Evolutionary conservation across 2,797 vertebrate species (phyloP), one percentile per base, ranked within the genome.

Genomic region (Phalanger gymnotis): DNA sequence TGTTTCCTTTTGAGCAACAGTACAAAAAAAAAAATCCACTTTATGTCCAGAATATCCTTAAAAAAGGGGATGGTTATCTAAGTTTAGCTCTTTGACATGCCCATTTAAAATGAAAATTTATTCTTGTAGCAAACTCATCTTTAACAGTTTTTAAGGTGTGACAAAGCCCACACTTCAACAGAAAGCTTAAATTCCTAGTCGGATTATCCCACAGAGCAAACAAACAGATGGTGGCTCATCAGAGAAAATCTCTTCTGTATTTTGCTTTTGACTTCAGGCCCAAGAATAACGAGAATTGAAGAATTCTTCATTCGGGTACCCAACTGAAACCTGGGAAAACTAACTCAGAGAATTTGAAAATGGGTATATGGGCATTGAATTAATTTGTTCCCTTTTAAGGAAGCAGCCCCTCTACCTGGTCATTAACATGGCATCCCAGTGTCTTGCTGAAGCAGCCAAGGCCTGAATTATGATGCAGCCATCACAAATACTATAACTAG

Each of bases 401-500:
- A 95, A 97, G 96, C 95, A 94, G 89, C 96, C 91, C 25, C 56
- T 96, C 95, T 92, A 52, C 90, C 92, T 93, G 55, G 55, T 95
- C 61, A 95, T 92, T 94, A 92, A 96, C 91, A 55, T 95, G 92
- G 93, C 94, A 87, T 47, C 73, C 6, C 9, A 11, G 9, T 13
- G 14, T 27, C 40, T 47, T 66, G 90, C 94, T 95, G 94, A 96
- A 98, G 61, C 92, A 94, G 57, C 96, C 57, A 81, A 89, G 31
- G 10, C 90, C 0, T 96, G 12, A 40, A 56, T 90, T 96, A 12
- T 54, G 10, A 30, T 90, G 6, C 47, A 81, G 22, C 7, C 52
- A 5, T 96, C 92, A 94, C 92, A 93, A 94, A 89, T 53, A 55
- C 12, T 0, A 0, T 94, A 87, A 96, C 53, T 0, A 52, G 11